Evolutionary conservation across 2,888 invertebrate species (phyloP).

Genomic region (Nudaria mundana): DNA sequence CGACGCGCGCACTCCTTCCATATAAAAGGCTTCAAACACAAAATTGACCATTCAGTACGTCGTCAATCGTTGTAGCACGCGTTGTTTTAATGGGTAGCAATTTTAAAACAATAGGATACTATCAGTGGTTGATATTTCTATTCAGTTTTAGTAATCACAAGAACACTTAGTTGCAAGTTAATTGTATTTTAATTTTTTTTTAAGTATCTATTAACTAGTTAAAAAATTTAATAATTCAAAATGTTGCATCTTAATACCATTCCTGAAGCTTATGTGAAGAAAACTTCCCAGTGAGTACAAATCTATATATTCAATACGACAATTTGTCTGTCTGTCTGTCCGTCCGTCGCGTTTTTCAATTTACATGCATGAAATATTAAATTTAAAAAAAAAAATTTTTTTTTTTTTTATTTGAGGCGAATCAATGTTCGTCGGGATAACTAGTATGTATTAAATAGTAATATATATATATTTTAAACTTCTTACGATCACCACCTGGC

Average conservation of each 20-base stretch:
- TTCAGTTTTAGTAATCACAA: conserved; percentile 79
- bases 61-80: conserved; percentile 26
- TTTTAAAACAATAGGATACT: conserved; percentile 65
- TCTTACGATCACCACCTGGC: no score
- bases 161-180: conserved; percentile 44
- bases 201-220: conserved; percentile 38
- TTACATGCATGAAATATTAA: no score
- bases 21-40: conserved; percentile 53
- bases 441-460: no score
- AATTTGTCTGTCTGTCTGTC: no score
- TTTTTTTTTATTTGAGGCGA: no score
- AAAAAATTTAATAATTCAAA: conserved; percentile 32
- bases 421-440: no score
- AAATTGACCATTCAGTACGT: conserved; percentile 23
- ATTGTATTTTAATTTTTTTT: conserved; percentile 11
- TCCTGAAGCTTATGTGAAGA: conserved; percentile 68
- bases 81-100: conserved; percentile 75
- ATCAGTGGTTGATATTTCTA: conserved; percentile 78
- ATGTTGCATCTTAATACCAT: conserved; percentile 69
- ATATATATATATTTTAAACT: no score
- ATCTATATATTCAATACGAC: neutral
- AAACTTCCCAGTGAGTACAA: conserved; percentile 62
- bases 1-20: conserved; percentile 53
- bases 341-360: no score
- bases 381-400: neutral